A percentile compares a stretch with the other conserved stretches of the same genome.
Evolutionary conservation across 2,113 vertebrate species (phyloP).

Genomic region (Sylvilagus bachmani): DNA sequence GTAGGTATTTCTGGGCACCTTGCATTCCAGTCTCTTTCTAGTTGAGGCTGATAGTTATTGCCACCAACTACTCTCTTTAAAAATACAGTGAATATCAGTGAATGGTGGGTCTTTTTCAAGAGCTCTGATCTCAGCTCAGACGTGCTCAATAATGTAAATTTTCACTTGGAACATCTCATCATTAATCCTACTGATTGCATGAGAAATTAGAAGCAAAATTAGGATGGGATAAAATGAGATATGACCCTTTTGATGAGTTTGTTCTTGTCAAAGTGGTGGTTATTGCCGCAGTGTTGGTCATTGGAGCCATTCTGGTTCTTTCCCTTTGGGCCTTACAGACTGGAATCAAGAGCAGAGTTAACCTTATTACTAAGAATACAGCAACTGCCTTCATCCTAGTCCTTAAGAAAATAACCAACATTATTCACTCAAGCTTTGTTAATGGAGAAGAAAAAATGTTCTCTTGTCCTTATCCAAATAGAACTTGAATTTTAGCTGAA

Average conservation of each 20-base stretch:
- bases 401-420: constrained; percentile 4
- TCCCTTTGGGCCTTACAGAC: not conserved
- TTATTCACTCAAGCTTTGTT: not conserved
- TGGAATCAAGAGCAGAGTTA: not conserved
- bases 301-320: not conserved
- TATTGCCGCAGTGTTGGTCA: not conserved
- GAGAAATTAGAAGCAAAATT: constrained; percentile 33
- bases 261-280: not conserved
- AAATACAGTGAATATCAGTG: not conserved
- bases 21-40: constrained; percentile 19
- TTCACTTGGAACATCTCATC: not conserved
- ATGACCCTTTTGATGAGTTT: not conserved
- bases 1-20: not conserved
- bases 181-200: not conserved
- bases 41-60: not conserved
- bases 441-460: not conserved
- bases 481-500: constrained; percentile 33
- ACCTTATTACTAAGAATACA: not conserved
- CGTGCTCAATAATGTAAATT: not conserved
- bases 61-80: constrained; percentile 1
- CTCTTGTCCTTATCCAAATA: constrained; percentile 11
- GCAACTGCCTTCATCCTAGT: not conserved
- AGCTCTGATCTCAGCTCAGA: constrained; percentile 2
- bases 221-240: not conserved
- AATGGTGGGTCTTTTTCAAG: not conserved